Conservation (phyloP, 2,113 vertebrate genomes). For the Chiloscyllium plagiosum region DNA sequence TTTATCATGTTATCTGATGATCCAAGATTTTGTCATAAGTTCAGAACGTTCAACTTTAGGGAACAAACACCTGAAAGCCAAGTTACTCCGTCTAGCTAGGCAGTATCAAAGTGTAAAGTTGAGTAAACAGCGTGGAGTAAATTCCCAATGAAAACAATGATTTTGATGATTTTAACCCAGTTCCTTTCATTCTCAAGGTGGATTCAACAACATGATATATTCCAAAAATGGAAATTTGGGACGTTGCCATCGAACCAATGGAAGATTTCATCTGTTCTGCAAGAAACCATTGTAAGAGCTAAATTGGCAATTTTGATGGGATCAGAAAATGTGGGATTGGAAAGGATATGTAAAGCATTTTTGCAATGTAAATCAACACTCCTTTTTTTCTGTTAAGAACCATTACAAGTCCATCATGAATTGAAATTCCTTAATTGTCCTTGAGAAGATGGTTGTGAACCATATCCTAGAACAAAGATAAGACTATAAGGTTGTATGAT, state of each 20-base stretch:
- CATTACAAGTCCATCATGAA: no score
- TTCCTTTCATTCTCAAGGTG: neutral
- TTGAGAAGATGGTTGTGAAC: no score
- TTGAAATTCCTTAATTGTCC: no score
- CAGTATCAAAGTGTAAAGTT: neutral
- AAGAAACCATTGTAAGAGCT: neutral
- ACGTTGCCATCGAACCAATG: neutral
- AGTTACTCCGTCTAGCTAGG: neutral
- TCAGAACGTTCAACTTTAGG: neutral
- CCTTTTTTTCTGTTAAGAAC: no score
- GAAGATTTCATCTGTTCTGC: neutral
- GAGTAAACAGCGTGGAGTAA: neutral
- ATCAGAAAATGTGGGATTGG: neutral
- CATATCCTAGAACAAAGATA: no score
- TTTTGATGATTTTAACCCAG: neutral
- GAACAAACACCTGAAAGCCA: neutral
- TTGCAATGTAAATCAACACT: neutral
- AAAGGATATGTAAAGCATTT: neutral
- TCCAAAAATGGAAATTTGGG: neutral
- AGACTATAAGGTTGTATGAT: no score
- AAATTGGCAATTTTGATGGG: no score
- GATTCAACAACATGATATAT: neutral
- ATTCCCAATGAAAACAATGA: neutral
- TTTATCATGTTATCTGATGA: neutral
- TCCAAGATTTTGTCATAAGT: neutral